Evolutionary conservation across 2,113 vertebrate genomes (phyloP).

Genomic region (Eolophus roseicapilla): DNA sequence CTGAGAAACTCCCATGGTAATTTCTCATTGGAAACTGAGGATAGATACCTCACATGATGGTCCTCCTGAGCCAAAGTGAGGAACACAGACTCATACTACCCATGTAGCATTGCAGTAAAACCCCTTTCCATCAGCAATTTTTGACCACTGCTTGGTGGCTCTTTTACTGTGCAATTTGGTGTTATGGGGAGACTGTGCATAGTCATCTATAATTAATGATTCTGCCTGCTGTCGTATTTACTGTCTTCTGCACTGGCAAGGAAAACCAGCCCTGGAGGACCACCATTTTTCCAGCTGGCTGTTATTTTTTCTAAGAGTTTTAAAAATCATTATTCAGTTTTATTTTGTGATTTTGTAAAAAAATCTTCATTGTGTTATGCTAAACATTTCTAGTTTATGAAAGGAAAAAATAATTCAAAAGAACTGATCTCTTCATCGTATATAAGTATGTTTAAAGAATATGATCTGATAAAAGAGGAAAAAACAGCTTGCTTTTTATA

Average conservation of each 20-base stretch:
- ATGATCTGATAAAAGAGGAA: neutral
- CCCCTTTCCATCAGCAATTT: neutral
- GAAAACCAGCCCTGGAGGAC: neutral
- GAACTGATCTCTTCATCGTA: neutral
- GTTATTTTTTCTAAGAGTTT: neutral
- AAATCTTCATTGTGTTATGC: neutral
- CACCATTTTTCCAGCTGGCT: neutral
- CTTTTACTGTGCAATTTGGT: neutral
- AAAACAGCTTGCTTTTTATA: neutral
- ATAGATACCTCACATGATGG: neutral
- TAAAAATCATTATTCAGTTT: neutral
- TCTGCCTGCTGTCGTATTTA: neutral
- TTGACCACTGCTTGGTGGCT: neutral
- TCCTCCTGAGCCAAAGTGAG: neutral
- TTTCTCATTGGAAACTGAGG: neutral
- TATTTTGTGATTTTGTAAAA: neutral
- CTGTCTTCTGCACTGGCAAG: neutral
- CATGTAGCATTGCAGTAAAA: neutral
- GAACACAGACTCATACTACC: neutral
- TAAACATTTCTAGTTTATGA: neutral
- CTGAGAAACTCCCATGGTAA: neutral
- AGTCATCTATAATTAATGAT: neutral
- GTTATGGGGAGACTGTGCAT: too few species aligned
- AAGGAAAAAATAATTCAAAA: neutral
- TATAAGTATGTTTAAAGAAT: neutral